phyloP scores from a whole-genome alignment of 53 echinoderm and acorn worm genomes.

The Hippasteria phrygiana region DNA sequence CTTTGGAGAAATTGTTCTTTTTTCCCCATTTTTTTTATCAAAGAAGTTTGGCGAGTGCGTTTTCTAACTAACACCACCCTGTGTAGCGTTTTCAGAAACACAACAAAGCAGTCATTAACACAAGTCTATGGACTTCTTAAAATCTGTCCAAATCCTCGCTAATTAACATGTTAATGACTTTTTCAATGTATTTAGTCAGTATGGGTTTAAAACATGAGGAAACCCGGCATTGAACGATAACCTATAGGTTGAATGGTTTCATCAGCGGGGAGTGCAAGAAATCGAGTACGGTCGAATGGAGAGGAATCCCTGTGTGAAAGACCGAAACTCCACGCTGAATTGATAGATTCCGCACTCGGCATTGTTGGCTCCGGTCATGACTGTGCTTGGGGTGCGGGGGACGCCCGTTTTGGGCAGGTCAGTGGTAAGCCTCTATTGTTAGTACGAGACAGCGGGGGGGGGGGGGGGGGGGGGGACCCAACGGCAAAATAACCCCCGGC shows the following conservation, averaged over 20 bases:
- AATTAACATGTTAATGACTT: constrained; percentile 42
- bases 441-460: constrained; percentile 2
- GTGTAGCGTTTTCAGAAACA: no score
- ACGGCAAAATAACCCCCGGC: no score
- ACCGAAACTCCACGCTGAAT: neutral
- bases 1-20: no score
- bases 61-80: neutral
- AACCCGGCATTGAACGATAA: neutral
- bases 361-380: neutral
- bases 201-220: neutral
- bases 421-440: constrained; percentile 19
- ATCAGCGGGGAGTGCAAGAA: neutral
- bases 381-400: neutral
- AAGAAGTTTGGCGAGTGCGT: neutral
- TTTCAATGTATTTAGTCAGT: neutral
- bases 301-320: constrained; percentile 31
- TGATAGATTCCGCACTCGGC: neutral
- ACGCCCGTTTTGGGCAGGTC: constrained; percentile 25
- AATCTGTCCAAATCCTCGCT: neutral
- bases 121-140: neutral
- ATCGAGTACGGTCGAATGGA: constrained; percentile 11
- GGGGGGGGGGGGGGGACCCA: no score
- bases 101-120: neutral
- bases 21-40: neutral
- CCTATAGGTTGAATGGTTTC: constrained; percentile 8